These are phyloP conservation scores for Tetragnatha montana DNA, from an alignment of 2,888 invertebrate species.

Conservation along the genomic window DNA sequence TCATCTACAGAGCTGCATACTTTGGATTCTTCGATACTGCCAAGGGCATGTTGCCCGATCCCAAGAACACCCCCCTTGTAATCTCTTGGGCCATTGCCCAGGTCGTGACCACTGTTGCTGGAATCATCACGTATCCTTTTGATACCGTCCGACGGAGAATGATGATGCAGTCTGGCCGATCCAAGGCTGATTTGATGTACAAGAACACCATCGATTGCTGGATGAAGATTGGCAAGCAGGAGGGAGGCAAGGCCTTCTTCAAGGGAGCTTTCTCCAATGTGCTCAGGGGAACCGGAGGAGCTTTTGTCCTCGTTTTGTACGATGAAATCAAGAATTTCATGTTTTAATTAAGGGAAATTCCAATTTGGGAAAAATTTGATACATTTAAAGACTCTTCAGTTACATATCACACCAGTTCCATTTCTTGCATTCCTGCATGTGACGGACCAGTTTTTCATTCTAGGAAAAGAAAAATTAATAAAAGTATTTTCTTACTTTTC, in stretches of 20 bases:
- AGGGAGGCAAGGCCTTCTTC: conserved; percentile 92
- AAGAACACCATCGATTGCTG: conserved; percentile 95
- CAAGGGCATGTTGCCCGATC: conserved; percentile 93
- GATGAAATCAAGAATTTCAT: conserved; percentile 83
- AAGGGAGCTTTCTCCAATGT: conserved; percentile 97
- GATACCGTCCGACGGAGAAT: conserved; percentile 95
- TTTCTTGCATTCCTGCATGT: conserved; percentile 63
- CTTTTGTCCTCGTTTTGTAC: conserved; percentile 93
- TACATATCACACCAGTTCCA: conserved; percentile 49
- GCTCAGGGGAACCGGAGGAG: conserved; percentile 94
- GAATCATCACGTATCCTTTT: conserved; percentile 96
- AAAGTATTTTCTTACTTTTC: conserved; percentile 52
- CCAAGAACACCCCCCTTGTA: conserved; percentile 93
- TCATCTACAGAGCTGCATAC: conserved; percentile 96
- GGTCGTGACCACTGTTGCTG: conserved; percentile 89
- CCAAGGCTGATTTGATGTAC: conserved; percentile 86
- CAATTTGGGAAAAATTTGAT: conserved; percentile 28
- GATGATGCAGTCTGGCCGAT: conserved; percentile 99
- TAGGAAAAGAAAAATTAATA: conserved; percentile 1
- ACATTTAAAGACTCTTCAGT: conserved; percentile 32
- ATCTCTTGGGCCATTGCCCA: conserved; percentile 96
- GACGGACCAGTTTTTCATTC: conserved; percentile 53
- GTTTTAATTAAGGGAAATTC: conserved; percentile 67
- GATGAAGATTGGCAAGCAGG: conserved; percentile 87
- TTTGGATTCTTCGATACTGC: conserved; percentile 98